Percentiles rank a stretch among this genome's conserved stretches.
These are phyloP conservation scores for Octopus sinensis DNA, from an alignment of 1,140 invertebrate species.

Conservation along the genomic window DNA sequence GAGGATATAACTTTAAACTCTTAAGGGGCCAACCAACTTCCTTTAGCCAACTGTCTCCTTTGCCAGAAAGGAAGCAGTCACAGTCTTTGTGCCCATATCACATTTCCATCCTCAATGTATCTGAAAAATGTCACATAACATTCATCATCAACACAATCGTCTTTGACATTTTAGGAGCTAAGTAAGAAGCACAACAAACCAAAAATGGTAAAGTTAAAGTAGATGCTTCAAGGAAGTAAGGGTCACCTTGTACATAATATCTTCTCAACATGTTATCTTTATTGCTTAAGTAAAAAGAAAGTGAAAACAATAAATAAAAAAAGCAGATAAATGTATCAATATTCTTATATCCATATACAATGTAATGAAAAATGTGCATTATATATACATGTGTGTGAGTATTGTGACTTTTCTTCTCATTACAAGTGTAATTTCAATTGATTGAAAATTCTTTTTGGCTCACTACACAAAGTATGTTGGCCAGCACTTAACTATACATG, in stretches of 20 bases:
- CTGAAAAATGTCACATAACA: constrained; percentile 9
- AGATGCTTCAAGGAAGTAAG: not conserved
- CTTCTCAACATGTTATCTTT: not conserved
- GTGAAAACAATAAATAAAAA: too few relatives aligned
- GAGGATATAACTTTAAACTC: not conserved
- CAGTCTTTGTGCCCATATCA: constrained; percentile 3
- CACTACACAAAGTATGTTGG: too few relatives aligned
- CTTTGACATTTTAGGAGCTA: not conserved
- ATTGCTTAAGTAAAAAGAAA: too few relatives aligned
- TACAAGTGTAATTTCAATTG: too few relatives aligned
- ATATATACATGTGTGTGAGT: too few relatives aligned
- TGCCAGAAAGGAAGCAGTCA: not conserved
- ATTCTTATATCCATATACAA: too few relatives aligned
- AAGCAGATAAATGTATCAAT: too few relatives aligned
- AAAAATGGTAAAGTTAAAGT: not conserved
- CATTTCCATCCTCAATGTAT: not conserved
- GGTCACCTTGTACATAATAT: not conserved
- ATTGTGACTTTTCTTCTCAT: too few relatives aligned
- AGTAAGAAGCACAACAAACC: not conserved
- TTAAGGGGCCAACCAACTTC: not conserved
- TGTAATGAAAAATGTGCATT: too few relatives aligned
- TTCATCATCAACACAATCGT: constrained; percentile 6
- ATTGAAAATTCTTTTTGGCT: too few relatives aligned
- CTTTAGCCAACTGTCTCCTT: constrained; percentile 2
- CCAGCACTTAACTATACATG: too few relatives aligned